A percentile compares a stretch with the other conserved stretches of the same genome.
phyloP scores from a whole-genome alignment of 2,888 invertebrate genomes.

The Drosophila neutralis region DNA sequence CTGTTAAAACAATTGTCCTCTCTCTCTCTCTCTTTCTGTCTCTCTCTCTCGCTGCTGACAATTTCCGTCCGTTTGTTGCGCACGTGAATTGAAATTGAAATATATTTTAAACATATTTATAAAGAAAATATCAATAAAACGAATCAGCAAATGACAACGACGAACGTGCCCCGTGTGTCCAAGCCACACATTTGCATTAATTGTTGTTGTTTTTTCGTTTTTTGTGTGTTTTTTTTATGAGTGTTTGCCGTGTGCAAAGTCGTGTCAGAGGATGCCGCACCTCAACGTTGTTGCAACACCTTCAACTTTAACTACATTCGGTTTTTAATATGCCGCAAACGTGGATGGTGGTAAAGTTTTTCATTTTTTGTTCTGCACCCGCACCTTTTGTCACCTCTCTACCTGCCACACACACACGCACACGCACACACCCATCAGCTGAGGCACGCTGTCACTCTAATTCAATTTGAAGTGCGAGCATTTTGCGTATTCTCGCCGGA shows the following conservation, averaged over 20 bases:
- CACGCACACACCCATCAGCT: background rate
- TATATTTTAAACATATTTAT: background rate
- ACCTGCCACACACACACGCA: background rate
- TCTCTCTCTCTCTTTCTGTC: background rate
- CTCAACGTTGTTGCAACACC: constrained; percentile 47
- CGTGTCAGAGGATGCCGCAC: constrained; percentile 31
- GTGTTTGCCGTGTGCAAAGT: constrained; percentile 10
- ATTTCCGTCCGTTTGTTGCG: constrained; percentile 26
- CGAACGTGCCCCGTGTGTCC: constrained; percentile 30
- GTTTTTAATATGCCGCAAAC: constrained; percentile 51
- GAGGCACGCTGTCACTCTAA: constrained; percentile 37
- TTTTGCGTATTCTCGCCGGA: constrained; percentile 40
- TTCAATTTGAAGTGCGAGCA: constrained; percentile 61
- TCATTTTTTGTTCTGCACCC: constrained; percentile 1
- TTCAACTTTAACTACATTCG: constrained; percentile 41
- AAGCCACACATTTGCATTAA: constrained; percentile 4
- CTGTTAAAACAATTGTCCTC: constrained; percentile 7
- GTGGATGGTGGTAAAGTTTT: constrained; percentile 27
- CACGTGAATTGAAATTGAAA: constrained; percentile 42
- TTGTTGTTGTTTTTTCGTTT: background rate
- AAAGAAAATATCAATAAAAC: constrained; percentile 22
- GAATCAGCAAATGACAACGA: constrained; percentile 39
- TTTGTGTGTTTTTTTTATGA: background rate
- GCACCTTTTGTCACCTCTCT: constrained; percentile 37
- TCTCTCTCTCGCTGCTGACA: background rate